Evolutionary conservation across 2,888 invertebrate genomes (phyloP).

Genomic region (Metalampra italica): DNA sequence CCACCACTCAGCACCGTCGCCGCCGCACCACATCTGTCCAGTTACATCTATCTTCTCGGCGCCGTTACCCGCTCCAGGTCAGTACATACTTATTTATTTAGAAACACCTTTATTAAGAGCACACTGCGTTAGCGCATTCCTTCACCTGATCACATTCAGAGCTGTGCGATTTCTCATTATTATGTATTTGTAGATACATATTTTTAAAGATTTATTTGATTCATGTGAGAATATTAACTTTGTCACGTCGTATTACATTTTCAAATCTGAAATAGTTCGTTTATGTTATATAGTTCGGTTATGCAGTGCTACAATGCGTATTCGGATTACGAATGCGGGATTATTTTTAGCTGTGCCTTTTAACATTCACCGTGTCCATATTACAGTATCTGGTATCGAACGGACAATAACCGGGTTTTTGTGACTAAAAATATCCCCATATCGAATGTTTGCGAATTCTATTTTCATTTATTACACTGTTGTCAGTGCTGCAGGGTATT

Average conservation of each 20-base stretch:
- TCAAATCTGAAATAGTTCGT: conserved; percentile 18
- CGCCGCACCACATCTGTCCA: conserved; percentile 46
- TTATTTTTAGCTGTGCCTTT: conserved; percentile 59
- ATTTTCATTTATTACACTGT: conserved; percentile 63
- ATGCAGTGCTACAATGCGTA: too few species aligned
- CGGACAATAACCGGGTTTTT: conserved; percentile 72
- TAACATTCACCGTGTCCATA: conserved; percentile 59
- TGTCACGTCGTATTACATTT: conserved; percentile 6
- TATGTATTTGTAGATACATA: conserved; percentile 1
- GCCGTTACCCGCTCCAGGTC: conserved; percentile 68
- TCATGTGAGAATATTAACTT: conserved; percentile 13
- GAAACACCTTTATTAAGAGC: conserved; percentile 16
- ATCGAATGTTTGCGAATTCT: conserved; percentile 76
- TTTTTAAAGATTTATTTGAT: too few species aligned
- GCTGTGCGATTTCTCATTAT: conserved; percentile 43
- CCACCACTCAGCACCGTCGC: conserved; percentile 36
- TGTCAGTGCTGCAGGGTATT: conserved; percentile 7
- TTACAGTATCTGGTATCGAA: conserved; percentile 62
- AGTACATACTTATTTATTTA: conserved; percentile 39
- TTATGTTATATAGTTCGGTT: conserved; percentile 19
- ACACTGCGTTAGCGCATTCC: conserved; percentile 44
- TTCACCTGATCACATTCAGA: conserved; percentile 9
- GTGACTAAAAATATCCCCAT: conserved; percentile 72
- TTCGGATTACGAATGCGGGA: conserved; percentile 22
- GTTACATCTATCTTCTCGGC: conserved; percentile 64